Evolutionary conservation across 2,113 vertebrate genomes (phyloP), one percentile per base, ranked within the genome.

Genomic region (Sander vitreus): DNA sequence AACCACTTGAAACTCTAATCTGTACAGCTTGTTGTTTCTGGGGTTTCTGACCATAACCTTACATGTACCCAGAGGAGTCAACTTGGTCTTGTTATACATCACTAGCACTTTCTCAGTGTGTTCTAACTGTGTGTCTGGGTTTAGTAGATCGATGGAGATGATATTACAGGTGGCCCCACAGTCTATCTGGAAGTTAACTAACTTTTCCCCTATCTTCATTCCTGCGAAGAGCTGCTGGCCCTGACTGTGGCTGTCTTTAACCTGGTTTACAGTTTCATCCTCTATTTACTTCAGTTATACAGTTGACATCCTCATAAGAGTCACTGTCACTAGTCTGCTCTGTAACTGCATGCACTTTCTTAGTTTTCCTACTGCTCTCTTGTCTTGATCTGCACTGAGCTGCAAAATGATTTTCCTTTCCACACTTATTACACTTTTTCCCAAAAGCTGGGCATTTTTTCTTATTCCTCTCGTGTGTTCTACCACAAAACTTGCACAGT

Each of bases 341-440:
- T 70, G 45, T 1, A 15, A 33, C 6, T 60, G 4, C 11, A 19
- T 78, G 65, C 18, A 60, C 43, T 7, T 27, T 4, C 5, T 69
- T 65, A 21, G 3, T 2, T 57, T 25, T 45, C 13, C 19, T 64
- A 3, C 6, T 27, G 21, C 6, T 23, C 1, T 63, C 58, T 13
- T 0, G 0, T 6, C 6, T 64, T 18, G 67, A 23, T 55, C 43
- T 81, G 36, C 76, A 90, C 39, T 83, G 70, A 7, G 54, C 63
- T 60, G 76, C 68, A 69, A 88, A 84, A 4, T 74, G n/a, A 5
- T 81, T 78, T 12, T 59, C 39, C 54, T 70, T 82, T 1, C 70
- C 73, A 70, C 66, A 88, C 9, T 80, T 72, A 53, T 78, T 86
- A 15, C 75, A 81, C 19, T 73, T 72, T n/a, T 85, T 58, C 0